Conservation (phyloP, 2,888 invertebrate species). For the Drosophila colorata region DNA sequence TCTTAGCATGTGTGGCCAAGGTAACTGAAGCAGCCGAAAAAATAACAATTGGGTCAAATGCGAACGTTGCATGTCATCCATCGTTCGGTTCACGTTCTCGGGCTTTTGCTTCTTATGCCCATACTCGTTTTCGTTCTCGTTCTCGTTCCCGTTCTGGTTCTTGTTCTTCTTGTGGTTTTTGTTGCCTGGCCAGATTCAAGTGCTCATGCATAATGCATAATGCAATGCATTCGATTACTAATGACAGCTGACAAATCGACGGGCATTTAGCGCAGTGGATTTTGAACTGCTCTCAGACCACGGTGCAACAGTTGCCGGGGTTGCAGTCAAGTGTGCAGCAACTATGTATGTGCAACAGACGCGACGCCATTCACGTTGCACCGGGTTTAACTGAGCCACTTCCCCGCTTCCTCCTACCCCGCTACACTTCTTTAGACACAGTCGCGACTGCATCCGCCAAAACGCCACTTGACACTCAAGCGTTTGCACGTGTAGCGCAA, state of each 20-base stretch:
- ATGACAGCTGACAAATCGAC: slow-evolving; percentile 50
- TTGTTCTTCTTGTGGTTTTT: neutral
- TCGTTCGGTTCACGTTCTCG: slow-evolving; percentile 10
- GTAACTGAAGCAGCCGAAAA: slow-evolving; percentile 30
- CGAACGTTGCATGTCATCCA: slow-evolving; percentile 41
- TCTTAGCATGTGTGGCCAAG: slow-evolving; percentile 64
- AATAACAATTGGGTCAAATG: slow-evolving; percentile 58
- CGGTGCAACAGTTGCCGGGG: slow-evolving; percentile 50
- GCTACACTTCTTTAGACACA: slow-evolving; percentile 9
- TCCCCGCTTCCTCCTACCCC: neutral
- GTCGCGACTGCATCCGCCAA: slow-evolving; percentile 58
- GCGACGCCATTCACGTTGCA: slow-evolving; percentile 22
- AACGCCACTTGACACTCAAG: slow-evolving; percentile 68
- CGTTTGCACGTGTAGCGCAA: slow-evolving; percentile 53
- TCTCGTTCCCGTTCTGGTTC: neutral
- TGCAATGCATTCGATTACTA: slow-evolving; percentile 8
- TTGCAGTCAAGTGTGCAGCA: slow-evolving; percentile 36
- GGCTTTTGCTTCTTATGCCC: slow-evolving; percentile 1
- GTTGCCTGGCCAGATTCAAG: slow-evolving; percentile 11
- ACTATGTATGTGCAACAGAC: slow-evolving; percentile 39
- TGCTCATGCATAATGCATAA: slow-evolving; percentile 27
- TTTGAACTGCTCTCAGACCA: slow-evolving; percentile 43
- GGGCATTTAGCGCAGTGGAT: slow-evolving; percentile 33
- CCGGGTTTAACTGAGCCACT: slow-evolving; percentile 42
- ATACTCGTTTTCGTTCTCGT: neutral